These are phyloP conservation scores for Trichonephila clavata DNA, from an alignment of 1,140 invertebrate genomes.

Conservation along the genomic window DNA sequence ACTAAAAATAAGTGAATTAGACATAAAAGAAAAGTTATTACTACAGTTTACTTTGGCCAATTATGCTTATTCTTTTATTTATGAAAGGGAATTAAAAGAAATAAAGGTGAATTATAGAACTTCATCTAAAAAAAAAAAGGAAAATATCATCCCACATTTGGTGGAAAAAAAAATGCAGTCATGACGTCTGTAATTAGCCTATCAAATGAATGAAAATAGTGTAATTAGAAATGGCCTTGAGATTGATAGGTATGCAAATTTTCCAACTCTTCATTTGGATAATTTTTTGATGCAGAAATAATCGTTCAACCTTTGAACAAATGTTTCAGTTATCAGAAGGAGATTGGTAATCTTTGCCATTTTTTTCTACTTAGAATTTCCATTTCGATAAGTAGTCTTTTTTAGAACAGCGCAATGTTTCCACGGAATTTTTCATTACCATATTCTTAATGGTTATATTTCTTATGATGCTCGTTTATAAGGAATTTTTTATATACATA, in stretches of 20 bases:
- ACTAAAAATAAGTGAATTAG: too few relatives aligned
- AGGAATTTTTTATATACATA: neutral
- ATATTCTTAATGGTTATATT: neutral
- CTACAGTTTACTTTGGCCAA: too few relatives aligned
- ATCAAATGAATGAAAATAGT: neutral
- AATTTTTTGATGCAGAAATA: conserved; percentile 9
- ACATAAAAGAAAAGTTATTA: too few relatives aligned
- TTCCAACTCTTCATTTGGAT: conserved; percentile 6
- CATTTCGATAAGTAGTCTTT: neutral
- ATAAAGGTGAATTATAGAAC: neutral
- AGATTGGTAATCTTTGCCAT: neutral
- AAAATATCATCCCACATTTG: neutral
- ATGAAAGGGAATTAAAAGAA: neutral
- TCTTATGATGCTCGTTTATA: neutral
- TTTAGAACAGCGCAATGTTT: neutral
- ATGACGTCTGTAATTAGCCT: neutral
- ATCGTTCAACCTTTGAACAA: neutral
- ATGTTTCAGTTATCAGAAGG: neutral
- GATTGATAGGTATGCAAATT: conserved; percentile 1
- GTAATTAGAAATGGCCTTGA: conserved; percentile 18
- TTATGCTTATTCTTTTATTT: too few relatives aligned
- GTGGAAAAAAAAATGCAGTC: neutral
- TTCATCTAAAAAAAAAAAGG: neutral
- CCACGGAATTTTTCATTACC: neutral
- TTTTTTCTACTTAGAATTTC: neutral